A percentile compares a stretch with the other conserved stretches of the same genome.
Evolutionary conservation across 2,888 invertebrate genomes (phyloP).

Genomic region (Amaurobius ferox): DNA sequence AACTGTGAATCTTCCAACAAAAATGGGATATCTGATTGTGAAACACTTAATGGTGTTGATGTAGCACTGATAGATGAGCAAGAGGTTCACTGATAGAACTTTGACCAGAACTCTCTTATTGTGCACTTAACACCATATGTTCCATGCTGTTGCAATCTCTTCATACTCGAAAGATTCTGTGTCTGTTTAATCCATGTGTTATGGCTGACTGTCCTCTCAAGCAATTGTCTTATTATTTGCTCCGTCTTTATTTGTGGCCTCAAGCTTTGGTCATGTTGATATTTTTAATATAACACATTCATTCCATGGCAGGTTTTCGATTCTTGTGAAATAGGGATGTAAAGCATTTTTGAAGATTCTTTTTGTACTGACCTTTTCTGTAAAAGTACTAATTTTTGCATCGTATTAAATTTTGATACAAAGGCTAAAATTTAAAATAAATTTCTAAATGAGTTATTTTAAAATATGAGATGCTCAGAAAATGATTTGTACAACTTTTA

Average conservation of each 20-base stretch:
- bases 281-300: constrained; percentile 12
- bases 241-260: constrained; percentile 22
- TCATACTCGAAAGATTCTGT: constrained; percentile 51
- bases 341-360: neutral
- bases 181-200: constrained; percentile 39
- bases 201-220: constrained; percentile 35
- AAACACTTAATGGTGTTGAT: constrained; percentile 32
- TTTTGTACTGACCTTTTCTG: neutral
- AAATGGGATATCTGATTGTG: constrained; percentile 26
- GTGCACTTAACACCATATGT: constrained; percentile 51
- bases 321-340: neutral
- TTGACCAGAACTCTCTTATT: neutral
- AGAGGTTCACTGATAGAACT: constrained; percentile 39
- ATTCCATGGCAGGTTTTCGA: constrained; percentile 42
- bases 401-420: constrained; percentile 1
- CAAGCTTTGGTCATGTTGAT: neutral
- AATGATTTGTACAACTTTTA: constrained; percentile 53
- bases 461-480: constrained; percentile 8
- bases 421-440: no score
- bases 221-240: constrained; percentile 52
- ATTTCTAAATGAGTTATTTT: no score
- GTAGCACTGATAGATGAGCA: constrained; percentile 34
- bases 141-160: constrained; percentile 63
- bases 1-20: neutral
- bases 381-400: constrained; percentile 9